Evolutionary conservation across 2,113 vertebrate species (phyloP).

Genomic region (Paradisaea rubra): DNA sequence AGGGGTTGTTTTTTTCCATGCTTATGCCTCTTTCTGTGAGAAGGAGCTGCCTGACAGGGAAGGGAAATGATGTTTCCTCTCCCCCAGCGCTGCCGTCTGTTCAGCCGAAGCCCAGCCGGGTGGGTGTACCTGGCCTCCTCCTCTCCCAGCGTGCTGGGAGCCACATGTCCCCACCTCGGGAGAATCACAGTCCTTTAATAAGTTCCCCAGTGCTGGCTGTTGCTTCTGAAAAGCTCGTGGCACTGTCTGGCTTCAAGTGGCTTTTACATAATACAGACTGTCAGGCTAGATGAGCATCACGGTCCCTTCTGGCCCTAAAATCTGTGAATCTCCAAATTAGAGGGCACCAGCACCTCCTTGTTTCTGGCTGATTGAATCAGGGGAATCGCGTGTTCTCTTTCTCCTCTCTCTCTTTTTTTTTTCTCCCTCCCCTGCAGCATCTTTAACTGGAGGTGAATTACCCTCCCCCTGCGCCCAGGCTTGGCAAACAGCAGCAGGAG

Average conservation of each 20-base stretch:
- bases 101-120: not conserved
- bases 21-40: not conserved
- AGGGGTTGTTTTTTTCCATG: not conserved
- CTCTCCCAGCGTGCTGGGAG: not conserved
- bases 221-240: not conserved
- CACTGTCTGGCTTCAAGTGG: constrained; percentile 51
- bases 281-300: constrained; percentile 35
- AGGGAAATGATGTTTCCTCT: not conserved
- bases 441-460: not conserved
- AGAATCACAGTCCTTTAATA: not conserved
- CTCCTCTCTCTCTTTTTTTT: not conserved
- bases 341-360: constrained; percentile 37
- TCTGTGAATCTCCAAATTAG: constrained; percentile 35
- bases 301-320: constrained; percentile 42
- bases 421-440: not conserved
- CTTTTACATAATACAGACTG: constrained; percentile 45
- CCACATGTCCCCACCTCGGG: not conserved
- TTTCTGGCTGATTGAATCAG: constrained; percentile 45
- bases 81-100: not conserved
- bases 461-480: not conserved
- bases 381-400: not conserved
- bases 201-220: not conserved
- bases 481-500: not conserved
- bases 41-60: not conserved
- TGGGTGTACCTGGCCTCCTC: not conserved